Base-by-base conservation (phyloP, 2,888 invertebrate species). In the Ochropacha duplaris region DNA sequence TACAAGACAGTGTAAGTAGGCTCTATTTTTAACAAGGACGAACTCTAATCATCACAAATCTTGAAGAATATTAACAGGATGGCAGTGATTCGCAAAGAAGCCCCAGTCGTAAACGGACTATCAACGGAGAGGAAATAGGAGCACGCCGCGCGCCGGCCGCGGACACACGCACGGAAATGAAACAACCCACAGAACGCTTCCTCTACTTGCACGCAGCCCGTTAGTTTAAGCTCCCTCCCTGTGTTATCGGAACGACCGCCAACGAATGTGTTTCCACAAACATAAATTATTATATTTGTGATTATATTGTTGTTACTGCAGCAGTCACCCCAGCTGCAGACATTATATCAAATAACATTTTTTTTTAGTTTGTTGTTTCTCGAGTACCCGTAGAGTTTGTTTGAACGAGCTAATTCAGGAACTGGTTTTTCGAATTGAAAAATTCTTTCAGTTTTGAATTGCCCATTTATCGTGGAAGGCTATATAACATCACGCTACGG, bases 151-250 rank as follows among this genome's bases (percentile, higher is more conserved):
- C 3, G 19, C 3, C 44, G 68, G 71, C 74, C 74, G 73, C 79
- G 74, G 72, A 71, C 74, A 76, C 81, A 82, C 81, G 81, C 80
- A 74, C 84, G 87, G 87, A 87, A 86, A 87, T 86, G 81, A 86
- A 83, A 60, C 71, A 65, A 62, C 69, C 81, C 79, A 67, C 74
- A 71, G 71, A 62, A 16, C 65, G 69, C 69, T 83, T 79, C 80
- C 81, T 68, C 66, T 61, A 62, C 62, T 65, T 64, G 67, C 74
- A 75, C 74, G 74, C 78, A 74, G 71, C 67, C 66, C 52, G 19
- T 44, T 19, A 44, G 44, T 44, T 19, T 8, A 19, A 44, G 19
- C 39, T 44, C 16, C 39, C 31, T 44, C 16, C 16, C 31, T 9
- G 19, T 44, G n/a, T 16, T 44, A 44, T 44, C 39, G 39, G 9